Base-by-base conservation (phyloP, 2,797 vertebrate genomes). In the Rhodeus uyekii region DNA sequence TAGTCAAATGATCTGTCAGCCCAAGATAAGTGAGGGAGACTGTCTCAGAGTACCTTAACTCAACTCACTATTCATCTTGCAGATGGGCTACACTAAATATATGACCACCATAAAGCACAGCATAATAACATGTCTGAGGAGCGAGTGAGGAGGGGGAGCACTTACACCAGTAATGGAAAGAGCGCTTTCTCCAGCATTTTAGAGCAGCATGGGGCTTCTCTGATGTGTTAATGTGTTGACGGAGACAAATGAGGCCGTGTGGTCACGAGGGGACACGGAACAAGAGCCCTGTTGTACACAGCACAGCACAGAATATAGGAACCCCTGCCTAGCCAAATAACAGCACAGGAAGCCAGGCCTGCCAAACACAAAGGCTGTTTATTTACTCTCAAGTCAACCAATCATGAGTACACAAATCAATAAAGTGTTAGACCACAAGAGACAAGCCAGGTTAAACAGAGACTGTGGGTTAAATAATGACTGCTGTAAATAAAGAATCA, bases 181-280 rank as follows among this genome's bases (percentile, higher is more conserved):
- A 60, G 58, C 46, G 53, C 53, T 80, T 80, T 80, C 78, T 61
- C 22, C 29, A 48, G 36, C 61, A 27, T 80, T 80, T 80, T 48
- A 72, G 67, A 72, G 78, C 53, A 76, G 63, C 73, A 68, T 63
- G 72, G 73, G 29, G 73, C 72, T 82, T 68, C 44, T 68, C 48
- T 82, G 73, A 82, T 82, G 80, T 68, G 73, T 27, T 76, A 82
- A 76, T 82, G 63, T 42, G 38, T 76, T 34, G 34, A 68, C 2
- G 61, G 73, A 82, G 80, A 82, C 80, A 55, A 76, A 82, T 67
- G 80, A 80, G 67, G 78, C 78, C 34, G 63, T 34, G 72, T 42
- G 73, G 61, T 68, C 80, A 60, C 13, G 48, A 68, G 73, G 63
- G 13, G 80, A 76, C 80, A 74, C 24, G 27, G 80, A 82, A 82